Conservation (phyloP, 2,797 vertebrate genomes). For the Eulemur albifrons region DNA sequence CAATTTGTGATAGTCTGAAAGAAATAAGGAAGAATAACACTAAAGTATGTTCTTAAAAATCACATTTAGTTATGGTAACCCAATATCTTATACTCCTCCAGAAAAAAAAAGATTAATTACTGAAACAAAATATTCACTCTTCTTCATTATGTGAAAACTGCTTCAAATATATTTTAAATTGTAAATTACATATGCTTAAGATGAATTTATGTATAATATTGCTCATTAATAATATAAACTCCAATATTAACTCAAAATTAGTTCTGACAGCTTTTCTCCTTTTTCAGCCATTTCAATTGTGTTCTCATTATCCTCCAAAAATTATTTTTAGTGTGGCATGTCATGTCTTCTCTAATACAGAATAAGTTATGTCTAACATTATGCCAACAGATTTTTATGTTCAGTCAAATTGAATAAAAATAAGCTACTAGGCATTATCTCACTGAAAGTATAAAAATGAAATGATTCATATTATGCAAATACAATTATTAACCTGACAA, state of each 20-base stretch:
- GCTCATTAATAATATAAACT: not conserved
- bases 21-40: not conserved
- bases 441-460: not conserved
- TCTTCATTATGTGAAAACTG: not conserved
- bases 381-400: conserved; percentile 43
- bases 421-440: not conserved
- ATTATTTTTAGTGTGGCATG: conserved; percentile 31
- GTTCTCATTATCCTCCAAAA: conserved; percentile 12
- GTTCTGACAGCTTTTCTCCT: not conserved
- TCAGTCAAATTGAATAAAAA: conserved; percentile 56
- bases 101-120: not conserved
- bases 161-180: not conserved
- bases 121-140: not conserved
- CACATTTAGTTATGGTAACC: not conserved
- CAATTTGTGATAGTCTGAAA: not conserved
- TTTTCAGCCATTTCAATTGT: not conserved
- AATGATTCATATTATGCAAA: conserved; percentile 39
- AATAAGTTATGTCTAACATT: not conserved
- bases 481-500: conserved; percentile 38
- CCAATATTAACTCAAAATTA: not conserved
- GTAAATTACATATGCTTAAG: not conserved
- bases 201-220: not conserved
- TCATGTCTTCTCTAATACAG: not conserved
- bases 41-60: not conserved
- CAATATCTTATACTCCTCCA: not conserved